Percentiles rank a stretch among this genome's conserved stretches.
Conservation (phyloP, 2,113 vertebrate genomes). For the Leptosomus discolor region DNA sequence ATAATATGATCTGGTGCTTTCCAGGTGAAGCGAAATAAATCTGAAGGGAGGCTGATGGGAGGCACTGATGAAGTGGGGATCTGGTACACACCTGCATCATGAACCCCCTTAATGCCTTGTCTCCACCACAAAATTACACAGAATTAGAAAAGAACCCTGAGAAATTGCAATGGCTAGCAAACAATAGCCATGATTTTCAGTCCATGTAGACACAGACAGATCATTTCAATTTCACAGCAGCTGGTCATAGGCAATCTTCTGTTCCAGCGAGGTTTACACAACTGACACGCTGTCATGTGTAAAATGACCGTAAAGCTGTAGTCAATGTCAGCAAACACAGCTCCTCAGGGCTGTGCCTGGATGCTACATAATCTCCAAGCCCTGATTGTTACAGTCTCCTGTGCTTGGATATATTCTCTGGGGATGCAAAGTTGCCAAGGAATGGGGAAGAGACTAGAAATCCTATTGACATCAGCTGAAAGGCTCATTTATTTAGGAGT, state of each 20-base stretch:
- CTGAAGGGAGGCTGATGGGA: background rate
- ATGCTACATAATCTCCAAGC: background rate
- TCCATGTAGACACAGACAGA: background rate
- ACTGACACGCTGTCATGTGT: slow-evolving; percentile 17
- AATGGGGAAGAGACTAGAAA: background rate
- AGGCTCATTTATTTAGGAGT: background rate
- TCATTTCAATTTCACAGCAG: slow-evolving; percentile 30
- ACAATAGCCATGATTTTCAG: background rate
- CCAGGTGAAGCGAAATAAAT: background rate
- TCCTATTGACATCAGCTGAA: background rate
- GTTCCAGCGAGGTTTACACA: background rate
- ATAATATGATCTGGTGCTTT: background rate
- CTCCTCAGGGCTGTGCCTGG: slow-evolving; percentile 20
- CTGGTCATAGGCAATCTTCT: background rate
- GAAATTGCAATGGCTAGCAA: background rate
- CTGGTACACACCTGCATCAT: background rate
- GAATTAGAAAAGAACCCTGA: background rate
- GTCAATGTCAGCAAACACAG: slow-evolving; percentile 36
- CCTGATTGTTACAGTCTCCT: background rate
- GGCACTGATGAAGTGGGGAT: background rate
- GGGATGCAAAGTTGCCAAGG: background rate
- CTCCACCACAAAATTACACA: background rate
- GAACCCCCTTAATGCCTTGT: background rate
- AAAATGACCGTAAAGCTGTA: slow-evolving; percentile 27
- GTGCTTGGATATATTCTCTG: background rate